phyloP scores from a whole-genome alignment of 1,140 invertebrate genomes.

The Pseudobourletiella spinata region DNA sequence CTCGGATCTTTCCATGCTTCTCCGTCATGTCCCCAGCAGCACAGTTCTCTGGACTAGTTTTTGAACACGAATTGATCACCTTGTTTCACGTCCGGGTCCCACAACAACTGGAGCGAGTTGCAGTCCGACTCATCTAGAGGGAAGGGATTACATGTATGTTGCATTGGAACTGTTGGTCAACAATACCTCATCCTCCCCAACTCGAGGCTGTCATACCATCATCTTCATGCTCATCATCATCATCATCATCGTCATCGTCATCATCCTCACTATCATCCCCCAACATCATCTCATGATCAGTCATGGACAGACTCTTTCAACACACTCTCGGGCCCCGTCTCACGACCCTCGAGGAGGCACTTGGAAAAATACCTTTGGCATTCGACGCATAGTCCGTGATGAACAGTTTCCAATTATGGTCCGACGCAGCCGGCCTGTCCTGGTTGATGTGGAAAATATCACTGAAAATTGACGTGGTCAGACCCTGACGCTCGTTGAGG shows the following conservation, averaged over 20 bases:
- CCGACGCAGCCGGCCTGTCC: conserved; percentile 42
- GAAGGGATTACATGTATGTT: not conserved
- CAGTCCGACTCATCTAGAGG: conserved; percentile 51
- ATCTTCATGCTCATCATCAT: no score
- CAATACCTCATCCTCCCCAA: no score
- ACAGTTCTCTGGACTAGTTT: conserved; percentile 40
- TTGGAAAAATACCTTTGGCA: conserved; percentile 52
- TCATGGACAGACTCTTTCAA: no score
- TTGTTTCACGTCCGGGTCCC: conserved; percentile 67
- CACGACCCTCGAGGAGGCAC: no score
- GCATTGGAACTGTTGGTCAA: no score
- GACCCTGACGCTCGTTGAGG: conserved; percentile 57
- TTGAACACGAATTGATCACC: conserved; percentile 42
- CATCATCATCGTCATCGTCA: not conserved
- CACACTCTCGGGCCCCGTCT: no score
- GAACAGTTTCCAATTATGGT: conserved; percentile 81
- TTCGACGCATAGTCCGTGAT: conserved; percentile 77
- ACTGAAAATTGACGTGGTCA: conserved; percentile 64
- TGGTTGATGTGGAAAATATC: conserved; percentile 45
- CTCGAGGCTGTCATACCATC: no score
- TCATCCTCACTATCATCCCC: no score
- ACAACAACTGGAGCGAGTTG: conserved; percentile 72
- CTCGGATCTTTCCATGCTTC: conserved; percentile 58
- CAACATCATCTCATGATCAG: no score
- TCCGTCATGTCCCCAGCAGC: conserved; percentile 67